Evolutionary conservation across 2,113 vertebrate species (phyloP).

Genomic region (Aptenodytes forsteri): DNA sequence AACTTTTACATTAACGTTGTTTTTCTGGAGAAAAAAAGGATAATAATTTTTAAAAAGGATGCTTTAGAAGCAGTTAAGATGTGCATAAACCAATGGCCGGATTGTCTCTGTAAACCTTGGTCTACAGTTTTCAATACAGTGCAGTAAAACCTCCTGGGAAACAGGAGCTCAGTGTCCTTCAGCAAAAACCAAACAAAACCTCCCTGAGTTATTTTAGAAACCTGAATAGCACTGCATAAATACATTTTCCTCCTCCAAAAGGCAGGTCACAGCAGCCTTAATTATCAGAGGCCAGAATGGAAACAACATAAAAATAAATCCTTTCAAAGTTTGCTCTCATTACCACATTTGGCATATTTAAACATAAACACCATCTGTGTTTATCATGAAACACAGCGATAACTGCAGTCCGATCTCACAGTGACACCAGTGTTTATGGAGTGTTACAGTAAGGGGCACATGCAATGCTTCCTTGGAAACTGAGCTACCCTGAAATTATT

Average conservation of each 20-base stretch:
- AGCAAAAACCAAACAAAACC: neutral
- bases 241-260: conserved; percentile 22
- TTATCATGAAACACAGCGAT: conserved; percentile 16
- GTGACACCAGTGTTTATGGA: conserved; percentile 52
- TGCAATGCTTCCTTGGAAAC: conserved; percentile 13
- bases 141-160: conserved; percentile 12
- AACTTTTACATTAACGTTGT: neutral
- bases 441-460: conserved; percentile 13
- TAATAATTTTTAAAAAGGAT: neutral
- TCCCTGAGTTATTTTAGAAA: conserved; percentile 26
- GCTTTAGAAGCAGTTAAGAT: neutral
- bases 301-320: conserved; percentile 55
- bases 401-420: neutral
- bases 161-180: neutral
- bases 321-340: conserved; percentile 50
- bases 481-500: neutral
- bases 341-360: conserved; percentile 61
- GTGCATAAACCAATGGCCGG: neutral
- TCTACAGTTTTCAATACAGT: neutral
- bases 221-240: neutral
- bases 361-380: conserved; percentile 67
- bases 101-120: neutral
- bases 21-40: neutral
- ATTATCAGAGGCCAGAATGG: conserved; percentile 30
- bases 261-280: conserved; percentile 40